Conservation (phyloP, 2,797 vertebrate species). For the Passerculus sandwichensis region DNA sequence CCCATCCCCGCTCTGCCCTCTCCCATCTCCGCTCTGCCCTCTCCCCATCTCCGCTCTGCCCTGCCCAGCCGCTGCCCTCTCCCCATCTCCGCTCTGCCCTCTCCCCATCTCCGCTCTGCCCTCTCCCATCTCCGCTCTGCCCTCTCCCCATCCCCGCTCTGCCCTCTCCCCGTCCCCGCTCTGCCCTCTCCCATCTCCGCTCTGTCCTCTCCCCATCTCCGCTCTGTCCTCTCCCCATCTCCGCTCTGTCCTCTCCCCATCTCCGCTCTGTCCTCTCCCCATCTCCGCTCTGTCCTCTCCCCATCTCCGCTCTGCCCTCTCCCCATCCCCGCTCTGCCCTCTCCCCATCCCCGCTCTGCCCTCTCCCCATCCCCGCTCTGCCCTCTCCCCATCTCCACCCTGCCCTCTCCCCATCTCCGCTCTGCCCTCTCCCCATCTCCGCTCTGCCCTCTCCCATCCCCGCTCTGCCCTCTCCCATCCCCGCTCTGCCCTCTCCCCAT, state of each 20-base stretch:
- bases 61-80: conserved; percentile 62
- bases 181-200: conserved; percentile 42
- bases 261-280: conserved; percentile 39
- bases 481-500: too few species aligned
- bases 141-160: neutral
- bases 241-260: too few species aligned
- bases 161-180: too few species aligned
- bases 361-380: too few species aligned
- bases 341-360: conserved; percentile 30
- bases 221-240: conserved; percentile 55
- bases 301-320: conserved; percentile 52
- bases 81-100: too few species aligned
- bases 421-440: conserved; percentile 62
- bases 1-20: too few species aligned
- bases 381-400: too few species aligned
- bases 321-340: too few species aligned
- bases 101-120: conserved; percentile 42
- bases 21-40: conserved; percentile 42
- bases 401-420: neutral
- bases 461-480: too few species aligned
- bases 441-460: too few species aligned
- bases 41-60: neutral
- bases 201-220: neutral
- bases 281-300: too few species aligned
- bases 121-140: too few species aligned